Conservation (phyloP, 2,113 vertebrate species). For the Rana temporaria region DNA sequence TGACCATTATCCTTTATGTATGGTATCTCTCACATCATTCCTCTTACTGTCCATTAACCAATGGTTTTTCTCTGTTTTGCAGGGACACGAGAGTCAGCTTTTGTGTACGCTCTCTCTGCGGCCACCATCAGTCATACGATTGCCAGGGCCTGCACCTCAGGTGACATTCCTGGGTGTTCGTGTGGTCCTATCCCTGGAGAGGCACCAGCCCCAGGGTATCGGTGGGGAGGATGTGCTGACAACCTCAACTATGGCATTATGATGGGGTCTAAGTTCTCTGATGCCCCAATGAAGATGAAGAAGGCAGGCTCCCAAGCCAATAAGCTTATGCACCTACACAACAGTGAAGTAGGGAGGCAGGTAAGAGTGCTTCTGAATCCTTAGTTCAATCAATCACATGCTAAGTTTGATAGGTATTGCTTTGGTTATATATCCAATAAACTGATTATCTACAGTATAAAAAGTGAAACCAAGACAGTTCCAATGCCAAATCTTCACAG, state of each 20-base stretch:
- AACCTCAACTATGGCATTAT: constrained; percentile 96
- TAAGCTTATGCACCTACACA: constrained; percentile 99
- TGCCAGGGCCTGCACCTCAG: constrained; percentile 92
- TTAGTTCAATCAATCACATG: too few relatives aligned
- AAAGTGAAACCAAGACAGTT: too few relatives aligned
- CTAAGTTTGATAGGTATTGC: too few relatives aligned
- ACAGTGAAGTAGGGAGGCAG: constrained; percentile 99
- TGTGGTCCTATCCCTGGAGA: constrained; percentile 93
- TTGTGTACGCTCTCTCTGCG: constrained; percentile 93
- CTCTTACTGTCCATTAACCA: not conserved
- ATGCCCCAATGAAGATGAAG: constrained; percentile 98
- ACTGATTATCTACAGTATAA: too few relatives aligned
- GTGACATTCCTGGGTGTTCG: constrained; percentile 91
- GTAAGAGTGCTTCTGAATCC: constrained; percentile 69
- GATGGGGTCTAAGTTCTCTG: constrained; percentile 98
- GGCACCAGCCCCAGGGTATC: constrained; percentile 92
- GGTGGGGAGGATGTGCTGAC: constrained; percentile 98
- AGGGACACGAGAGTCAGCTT: constrained; percentile 96
- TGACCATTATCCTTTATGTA: too few relatives aligned
- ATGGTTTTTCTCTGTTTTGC: constrained; percentile 46
- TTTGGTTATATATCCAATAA: too few relatives aligned
- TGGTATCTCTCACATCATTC: too few relatives aligned
- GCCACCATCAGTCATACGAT: constrained; percentile 97
- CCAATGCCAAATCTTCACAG: too few relatives aligned
- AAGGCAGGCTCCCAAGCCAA: constrained; percentile 92